Percentiles rank a stretch among this genome's conserved stretches.
These are phyloP conservation scores for Zosterops pallidus DNA, from an alignment of 2,113 vertebrate species.

Conservation along the genomic window DNA sequence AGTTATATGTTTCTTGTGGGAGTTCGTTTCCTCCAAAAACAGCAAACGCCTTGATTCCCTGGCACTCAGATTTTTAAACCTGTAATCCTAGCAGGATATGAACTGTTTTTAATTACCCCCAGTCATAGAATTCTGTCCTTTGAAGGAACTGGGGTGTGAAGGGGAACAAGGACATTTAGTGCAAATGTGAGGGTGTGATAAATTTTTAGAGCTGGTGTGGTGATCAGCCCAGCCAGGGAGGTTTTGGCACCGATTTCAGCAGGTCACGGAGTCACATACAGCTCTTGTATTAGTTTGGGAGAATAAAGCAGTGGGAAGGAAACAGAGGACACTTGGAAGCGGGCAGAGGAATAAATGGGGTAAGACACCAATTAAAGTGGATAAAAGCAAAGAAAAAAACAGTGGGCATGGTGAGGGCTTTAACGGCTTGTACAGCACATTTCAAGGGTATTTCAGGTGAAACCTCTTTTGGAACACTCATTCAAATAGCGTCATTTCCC, in stretches of 20 bases:
- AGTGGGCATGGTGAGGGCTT: not conserved
- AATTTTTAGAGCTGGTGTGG: not conserved
- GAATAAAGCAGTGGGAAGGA: not conserved
- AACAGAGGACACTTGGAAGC: not conserved
- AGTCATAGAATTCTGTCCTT: not conserved
- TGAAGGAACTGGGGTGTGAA: not conserved
- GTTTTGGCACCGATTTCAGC: not conserved
- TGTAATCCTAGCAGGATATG: conserved; percentile 1
- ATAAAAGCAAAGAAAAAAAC: not conserved
- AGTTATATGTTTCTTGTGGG: conserved; percentile 55
- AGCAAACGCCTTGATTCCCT: not conserved
- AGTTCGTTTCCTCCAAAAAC: conserved; percentile 11
- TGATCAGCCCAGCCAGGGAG: not conserved
- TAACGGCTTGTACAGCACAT: not conserved
- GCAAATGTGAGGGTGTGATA: fast-evolving
- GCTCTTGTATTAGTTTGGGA: not conserved
- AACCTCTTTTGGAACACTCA: not conserved
- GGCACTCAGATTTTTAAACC: not conserved
- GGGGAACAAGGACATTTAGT: not conserved
- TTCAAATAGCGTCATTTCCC: not conserved
- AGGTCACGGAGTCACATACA: not conserved
- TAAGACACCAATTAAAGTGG: not conserved
- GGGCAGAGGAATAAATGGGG: not conserved
- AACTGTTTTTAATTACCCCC: not conserved
- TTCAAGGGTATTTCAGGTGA: conserved; percentile 7